A percentile compares a stretch with the other conserved stretches of the same genome.
phyloP scores from a whole-genome alignment of 2,888 invertebrate genomes.

The Macrosiphum euphorbiae region DNA sequence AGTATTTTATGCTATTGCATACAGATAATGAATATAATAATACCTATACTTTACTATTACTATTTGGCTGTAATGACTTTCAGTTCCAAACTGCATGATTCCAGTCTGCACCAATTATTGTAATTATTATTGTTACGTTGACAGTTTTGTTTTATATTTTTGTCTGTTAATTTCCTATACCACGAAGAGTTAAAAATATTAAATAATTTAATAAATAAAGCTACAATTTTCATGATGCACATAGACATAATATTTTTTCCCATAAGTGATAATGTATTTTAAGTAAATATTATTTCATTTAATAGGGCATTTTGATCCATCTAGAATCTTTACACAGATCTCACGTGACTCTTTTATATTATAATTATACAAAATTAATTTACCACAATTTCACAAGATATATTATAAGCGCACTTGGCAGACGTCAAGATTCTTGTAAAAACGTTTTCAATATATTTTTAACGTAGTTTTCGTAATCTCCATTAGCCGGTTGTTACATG shows the following conservation, averaged over 20 bases:
- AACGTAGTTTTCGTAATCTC: neutral
- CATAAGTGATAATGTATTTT: neutral
- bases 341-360: neutral
- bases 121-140: too few relatives aligned
- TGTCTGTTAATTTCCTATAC: too few relatives aligned
- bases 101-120: neutral
- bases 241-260: neutral
- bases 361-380: neutral
- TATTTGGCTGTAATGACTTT: neutral
- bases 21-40: neutral
- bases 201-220: too few relatives aligned
- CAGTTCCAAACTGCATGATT: neutral
- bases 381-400: neutral
- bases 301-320: neutral
- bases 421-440: neutral
- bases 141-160: too few relatives aligned
- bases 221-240: neutral
- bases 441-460: neutral
- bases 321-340: neutral
- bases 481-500: neutral
- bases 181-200: too few relatives aligned
- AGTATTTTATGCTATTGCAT: neutral
- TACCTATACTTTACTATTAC: neutral
- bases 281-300: neutral
- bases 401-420: neutral